Evolutionary conservation across 2,113 vertebrate species (phyloP).

Genomic region (Malurus alboscapulatus): DNA sequence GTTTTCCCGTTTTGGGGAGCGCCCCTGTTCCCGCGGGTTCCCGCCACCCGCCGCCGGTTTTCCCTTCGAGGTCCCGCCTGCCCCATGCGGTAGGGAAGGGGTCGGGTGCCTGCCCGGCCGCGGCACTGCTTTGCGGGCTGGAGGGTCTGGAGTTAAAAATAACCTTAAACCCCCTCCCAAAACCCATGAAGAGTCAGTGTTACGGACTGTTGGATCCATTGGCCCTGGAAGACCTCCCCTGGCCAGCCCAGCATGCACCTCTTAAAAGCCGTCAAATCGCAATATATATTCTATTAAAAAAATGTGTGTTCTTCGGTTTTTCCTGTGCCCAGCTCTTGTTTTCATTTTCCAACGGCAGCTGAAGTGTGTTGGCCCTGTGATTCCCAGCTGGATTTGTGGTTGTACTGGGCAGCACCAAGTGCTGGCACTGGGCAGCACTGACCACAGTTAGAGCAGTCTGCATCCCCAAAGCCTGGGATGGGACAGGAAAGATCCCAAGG

Average conservation of each 20-base stretch:
- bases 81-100: background rate
- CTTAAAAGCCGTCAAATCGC: background rate
- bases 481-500: background rate
- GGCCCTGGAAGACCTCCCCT: background rate
- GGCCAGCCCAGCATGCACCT: background rate
- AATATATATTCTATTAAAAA: rapidly evolving
- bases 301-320: rapidly evolving
- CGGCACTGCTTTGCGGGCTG: background rate
- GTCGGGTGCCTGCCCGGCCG: background rate
- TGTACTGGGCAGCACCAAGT: too few relatives aligned
- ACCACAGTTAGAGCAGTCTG: background rate
- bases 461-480: background rate
- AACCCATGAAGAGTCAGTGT: background rate
- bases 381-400: background rate
- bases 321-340: too few relatives aligned
- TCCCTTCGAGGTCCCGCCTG: background rate
- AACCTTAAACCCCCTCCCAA: background rate
- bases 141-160: too few relatives aligned
- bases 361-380: rapidly evolving
- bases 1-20: too few relatives aligned
- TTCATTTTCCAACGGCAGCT: background rate
- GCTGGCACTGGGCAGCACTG: background rate
- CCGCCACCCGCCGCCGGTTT: background rate
- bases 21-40: background rate
- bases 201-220: background rate